Conservation (phyloP, 2,888 invertebrate genomes). For the Steinernema carpocapsae region DNA sequence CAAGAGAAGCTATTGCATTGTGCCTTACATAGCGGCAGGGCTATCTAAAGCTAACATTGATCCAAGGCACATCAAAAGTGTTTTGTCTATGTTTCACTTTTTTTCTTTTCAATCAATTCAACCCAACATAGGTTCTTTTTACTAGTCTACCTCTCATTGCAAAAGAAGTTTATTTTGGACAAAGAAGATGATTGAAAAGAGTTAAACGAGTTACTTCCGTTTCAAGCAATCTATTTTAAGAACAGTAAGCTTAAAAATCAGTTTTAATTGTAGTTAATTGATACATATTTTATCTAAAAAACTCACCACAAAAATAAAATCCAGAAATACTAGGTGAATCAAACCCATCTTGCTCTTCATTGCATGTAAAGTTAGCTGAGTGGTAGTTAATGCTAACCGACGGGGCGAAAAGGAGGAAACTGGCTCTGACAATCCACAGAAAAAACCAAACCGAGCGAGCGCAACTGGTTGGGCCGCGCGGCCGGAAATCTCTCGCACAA, state of each 20-base stretch:
- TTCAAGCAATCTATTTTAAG: too few relatives aligned
- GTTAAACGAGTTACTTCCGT: too few relatives aligned
- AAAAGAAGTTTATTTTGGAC: too few relatives aligned
- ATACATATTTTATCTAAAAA: too few relatives aligned
- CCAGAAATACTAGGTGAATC: background rate
- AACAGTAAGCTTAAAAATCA: too few relatives aligned
- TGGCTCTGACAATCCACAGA: background rate
- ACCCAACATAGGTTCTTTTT: too few relatives aligned
- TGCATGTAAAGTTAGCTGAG: background rate
- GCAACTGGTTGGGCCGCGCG: background rate
- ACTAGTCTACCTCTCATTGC: too few relatives aligned
- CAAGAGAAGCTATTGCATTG: background rate
- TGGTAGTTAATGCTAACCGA: background rate
- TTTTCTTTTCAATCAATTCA: too few relatives aligned
- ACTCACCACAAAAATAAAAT: background rate
- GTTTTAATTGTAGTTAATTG: too few relatives aligned
- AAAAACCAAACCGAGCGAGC: background rate
- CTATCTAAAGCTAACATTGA: background rate
- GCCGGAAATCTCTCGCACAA: background rate
- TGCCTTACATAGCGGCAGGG: background rate
- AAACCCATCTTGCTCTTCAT: background rate
- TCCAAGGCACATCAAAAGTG: too few relatives aligned
- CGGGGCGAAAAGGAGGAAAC: background rate
- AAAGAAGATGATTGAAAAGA: too few relatives aligned
- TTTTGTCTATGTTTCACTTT: too few relatives aligned